Percentiles rank a stretch among this genome's conserved stretches.
Conservation (phyloP, 2,113 vertebrate species). For the Xiphophorus couchianus region DNA sequence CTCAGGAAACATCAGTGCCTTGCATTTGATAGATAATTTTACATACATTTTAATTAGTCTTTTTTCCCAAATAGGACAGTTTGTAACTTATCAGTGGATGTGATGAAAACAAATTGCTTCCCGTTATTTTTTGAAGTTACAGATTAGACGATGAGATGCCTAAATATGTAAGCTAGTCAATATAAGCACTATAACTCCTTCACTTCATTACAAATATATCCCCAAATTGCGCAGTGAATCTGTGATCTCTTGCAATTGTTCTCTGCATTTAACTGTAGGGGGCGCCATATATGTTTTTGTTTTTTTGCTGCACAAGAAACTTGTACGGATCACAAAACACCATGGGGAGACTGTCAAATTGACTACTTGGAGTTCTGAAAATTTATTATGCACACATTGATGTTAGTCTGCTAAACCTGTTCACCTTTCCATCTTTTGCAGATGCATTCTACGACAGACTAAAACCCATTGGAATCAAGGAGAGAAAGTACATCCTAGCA, state of each 20-base stretch:
- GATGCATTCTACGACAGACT: constrained; percentile 83
- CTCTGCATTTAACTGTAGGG: neutral
- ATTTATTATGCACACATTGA: neutral
- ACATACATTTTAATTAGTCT: too few species aligned
- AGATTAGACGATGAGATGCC: too few species aligned
- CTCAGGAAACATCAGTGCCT: too few species aligned
- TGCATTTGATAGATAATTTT: too few species aligned
- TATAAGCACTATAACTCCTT: too few species aligned
- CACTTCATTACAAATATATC: neutral
- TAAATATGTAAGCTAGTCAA: too few species aligned
- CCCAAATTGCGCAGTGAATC: neutral
- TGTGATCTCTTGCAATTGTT: neutral
- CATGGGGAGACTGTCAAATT: neutral
- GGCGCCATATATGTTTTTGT: too few species aligned
- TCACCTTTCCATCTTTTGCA: constrained; percentile 20
- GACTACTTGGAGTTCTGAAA: neutral
- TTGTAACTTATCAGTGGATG: too few species aligned
- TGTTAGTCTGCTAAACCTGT: neutral
- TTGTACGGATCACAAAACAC: neutral
- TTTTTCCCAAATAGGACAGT: too few species aligned
- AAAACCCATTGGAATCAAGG: constrained; percentile 85
- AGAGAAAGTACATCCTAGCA: constrained; percentile 86
- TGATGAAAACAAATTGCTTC: too few species aligned
- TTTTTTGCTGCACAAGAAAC: neutral
- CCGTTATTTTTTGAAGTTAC: too few species aligned